phyloP scores from a whole-genome alignment of 2,888 invertebrate genomes.

The Ashinkailepas kermadecensis region DNA sequence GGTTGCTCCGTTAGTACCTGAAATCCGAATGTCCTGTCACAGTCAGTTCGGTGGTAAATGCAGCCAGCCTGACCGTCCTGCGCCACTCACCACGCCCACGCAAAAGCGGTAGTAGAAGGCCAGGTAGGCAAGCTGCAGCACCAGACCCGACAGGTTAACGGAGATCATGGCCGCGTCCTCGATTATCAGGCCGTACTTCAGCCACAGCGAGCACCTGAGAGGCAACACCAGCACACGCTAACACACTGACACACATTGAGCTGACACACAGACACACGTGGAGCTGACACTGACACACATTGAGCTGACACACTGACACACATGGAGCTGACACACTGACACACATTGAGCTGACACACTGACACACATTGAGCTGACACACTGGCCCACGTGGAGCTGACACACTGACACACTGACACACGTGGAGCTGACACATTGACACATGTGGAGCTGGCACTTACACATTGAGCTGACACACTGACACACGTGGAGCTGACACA shows the following conservation, averaged over 20 bases:
- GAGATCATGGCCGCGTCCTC: slow-evolving; percentile 61
- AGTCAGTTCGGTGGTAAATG: too few relatives aligned
- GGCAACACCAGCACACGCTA: background rate
- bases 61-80: background rate
- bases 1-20: too few relatives aligned
- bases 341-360: too few relatives aligned
- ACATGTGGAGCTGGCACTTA: too few relatives aligned
- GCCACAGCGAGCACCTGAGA: slow-evolving; percentile 67
- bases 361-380: too few relatives aligned
- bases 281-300: background rate
- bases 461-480: background rate
- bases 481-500: too few relatives aligned
- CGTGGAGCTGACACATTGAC: background rate
- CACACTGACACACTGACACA: background rate
- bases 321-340: background rate
- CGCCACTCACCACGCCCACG: background rate
- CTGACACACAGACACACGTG: background rate
- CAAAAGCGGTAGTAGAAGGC: slow-evolving; percentile 54
- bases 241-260: background rate
- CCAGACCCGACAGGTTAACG: slow-evolving; percentile 66
- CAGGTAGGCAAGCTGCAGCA: slow-evolving; percentile 62
- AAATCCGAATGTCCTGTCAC: too few relatives aligned
- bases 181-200: slow-evolving; percentile 68
- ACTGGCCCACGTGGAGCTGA: too few relatives aligned
- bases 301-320: background rate